Evolutionary conservation across 2,113 vertebrate species (phyloP).

Genomic region (Paradoxurus hermaphroditus): DNA sequence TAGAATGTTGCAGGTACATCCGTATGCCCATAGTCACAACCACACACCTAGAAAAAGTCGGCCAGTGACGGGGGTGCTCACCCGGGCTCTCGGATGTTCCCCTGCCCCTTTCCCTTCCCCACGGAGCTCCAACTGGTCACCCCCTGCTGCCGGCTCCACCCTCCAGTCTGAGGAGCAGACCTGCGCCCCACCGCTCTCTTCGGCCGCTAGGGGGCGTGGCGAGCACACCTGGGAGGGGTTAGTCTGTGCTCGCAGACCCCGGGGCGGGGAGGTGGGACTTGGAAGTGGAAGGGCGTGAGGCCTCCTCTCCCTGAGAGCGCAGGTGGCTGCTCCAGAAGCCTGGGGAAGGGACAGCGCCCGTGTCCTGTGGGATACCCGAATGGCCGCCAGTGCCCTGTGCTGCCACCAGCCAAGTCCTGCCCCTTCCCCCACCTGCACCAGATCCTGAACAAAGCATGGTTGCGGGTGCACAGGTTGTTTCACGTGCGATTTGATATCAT

Average conservation of each 20-base stretch:
- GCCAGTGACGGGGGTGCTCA: not conserved
- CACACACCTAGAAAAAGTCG: not conserved
- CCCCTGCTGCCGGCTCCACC: not conserved
- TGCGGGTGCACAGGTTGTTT: not conserved
- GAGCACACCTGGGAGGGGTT: not conserved
- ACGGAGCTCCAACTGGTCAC: not conserved
- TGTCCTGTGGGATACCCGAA: not conserved
- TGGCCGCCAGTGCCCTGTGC: not conserved
- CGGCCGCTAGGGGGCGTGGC: constrained; percentile 32
- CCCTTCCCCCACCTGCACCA: accelerated
- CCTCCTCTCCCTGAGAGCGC: not conserved
- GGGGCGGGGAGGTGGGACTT: not conserved
- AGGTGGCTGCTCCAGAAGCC: not conserved
- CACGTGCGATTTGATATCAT: constrained; percentile 44
- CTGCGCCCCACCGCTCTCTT: not conserved
- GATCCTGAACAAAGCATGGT: not conserved
- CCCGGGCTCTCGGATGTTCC: not conserved
- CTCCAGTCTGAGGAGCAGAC: not conserved
- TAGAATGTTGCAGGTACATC: not conserved
- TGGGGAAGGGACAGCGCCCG: not conserved
- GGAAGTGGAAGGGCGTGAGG: not conserved
- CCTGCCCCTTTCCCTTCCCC: not conserved
- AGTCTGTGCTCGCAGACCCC: not conserved
- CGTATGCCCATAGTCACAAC: not conserved
- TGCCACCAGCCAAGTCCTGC: not conserved